Evolutionary conservation across 1,140 invertebrate genomes (phyloP).

Genomic region (Metopolophium dirhodum): DNA sequence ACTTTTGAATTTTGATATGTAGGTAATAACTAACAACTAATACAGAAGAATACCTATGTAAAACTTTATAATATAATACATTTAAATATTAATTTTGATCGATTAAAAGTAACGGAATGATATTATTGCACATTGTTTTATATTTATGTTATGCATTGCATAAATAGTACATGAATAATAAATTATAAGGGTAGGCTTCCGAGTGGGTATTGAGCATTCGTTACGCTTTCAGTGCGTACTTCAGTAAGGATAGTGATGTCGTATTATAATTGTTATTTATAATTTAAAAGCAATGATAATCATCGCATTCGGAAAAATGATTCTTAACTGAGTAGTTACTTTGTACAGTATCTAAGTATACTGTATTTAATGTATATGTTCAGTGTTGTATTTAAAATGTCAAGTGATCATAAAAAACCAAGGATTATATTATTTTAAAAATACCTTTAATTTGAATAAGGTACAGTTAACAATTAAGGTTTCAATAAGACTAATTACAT

Average conservation of each 20-base stretch:
- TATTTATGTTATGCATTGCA: not conserved
- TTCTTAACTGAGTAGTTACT: not conserved
- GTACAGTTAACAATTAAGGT: not conserved
- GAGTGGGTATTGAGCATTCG: not conserved
- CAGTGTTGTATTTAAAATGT: not conserved
- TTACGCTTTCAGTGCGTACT: not conserved
- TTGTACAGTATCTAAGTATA: not conserved
- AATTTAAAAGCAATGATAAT: not conserved
- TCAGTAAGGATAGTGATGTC: not conserved
- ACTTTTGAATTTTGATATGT: not conserved
- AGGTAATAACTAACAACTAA: not conserved
- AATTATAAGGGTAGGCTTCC: not conserved
- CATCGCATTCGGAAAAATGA: not conserved
- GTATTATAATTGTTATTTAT: conserved; percentile 19
- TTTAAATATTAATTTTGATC: not conserved
- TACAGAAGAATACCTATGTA: not conserved
- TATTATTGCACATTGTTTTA: conserved; percentile 4
- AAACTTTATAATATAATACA: too few species aligned
- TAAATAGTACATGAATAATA: not conserved
- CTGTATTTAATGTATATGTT: not conserved
- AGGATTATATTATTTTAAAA: not conserved
- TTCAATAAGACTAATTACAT: not conserved
- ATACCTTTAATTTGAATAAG: not conserved
- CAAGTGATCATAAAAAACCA: not conserved
- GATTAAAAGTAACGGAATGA: not conserved